Evolutionary conservation across 2,797 vertebrate species (phyloP).

Genomic region (Gallinago solitaria): DNA sequence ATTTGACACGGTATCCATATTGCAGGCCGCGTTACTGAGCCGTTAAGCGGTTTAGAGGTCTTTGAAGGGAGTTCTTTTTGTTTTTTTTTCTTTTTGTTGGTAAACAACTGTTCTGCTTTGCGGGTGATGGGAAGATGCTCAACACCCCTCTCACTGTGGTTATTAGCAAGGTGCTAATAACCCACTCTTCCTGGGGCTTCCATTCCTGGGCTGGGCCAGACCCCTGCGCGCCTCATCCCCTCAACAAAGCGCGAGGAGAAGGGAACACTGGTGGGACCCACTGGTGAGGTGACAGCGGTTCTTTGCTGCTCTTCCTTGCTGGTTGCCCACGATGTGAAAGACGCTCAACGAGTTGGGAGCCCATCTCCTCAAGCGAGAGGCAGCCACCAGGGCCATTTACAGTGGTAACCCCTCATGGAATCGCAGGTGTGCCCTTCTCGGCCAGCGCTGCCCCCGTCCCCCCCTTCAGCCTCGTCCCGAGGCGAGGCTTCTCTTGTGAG

Average conservation of each 20-base stretch:
- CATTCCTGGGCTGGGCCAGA: neutral
- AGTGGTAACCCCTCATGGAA: accelerated
- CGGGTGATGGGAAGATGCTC: neutral
- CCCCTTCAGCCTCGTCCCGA: neutral
- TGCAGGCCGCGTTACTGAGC: neutral
- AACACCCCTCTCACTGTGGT: neutral
- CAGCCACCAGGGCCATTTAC: no score
- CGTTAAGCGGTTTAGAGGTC: neutral
- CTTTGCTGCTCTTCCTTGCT: neutral
- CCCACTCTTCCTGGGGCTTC: neutral
- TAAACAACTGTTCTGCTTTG: neutral
- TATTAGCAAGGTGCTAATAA: neutral
- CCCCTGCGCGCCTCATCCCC: neutral
- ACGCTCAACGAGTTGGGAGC: neutral
- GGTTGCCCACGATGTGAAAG: neutral
- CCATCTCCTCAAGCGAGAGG: neutral
- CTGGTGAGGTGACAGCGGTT: no score
- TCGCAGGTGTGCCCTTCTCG: neutral
- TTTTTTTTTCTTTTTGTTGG: neutral
- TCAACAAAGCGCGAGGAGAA: neutral
- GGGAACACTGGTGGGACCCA: no score
- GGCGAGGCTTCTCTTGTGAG: neutral
- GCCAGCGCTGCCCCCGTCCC: no score
- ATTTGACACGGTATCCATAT: neutral
- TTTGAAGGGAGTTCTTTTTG: neutral